These are phyloP conservation scores for Dallia pectoralis DNA, from an alignment of 2,797 vertebrate genomes.

Conservation along the genomic window DNA sequence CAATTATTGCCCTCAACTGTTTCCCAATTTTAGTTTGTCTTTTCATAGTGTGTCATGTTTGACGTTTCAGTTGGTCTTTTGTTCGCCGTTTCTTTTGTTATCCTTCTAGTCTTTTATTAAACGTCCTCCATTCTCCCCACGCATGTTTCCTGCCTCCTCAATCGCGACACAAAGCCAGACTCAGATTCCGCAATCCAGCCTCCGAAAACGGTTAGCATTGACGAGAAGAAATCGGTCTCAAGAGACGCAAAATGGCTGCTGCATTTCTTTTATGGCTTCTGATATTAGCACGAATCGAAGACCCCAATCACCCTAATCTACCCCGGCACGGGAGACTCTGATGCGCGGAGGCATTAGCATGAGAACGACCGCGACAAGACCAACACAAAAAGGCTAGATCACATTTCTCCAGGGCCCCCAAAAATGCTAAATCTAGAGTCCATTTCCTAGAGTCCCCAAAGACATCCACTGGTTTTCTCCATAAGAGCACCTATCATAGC, in stretches of 20 bases:
- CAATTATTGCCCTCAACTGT: too few species aligned
- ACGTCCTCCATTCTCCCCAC: too few species aligned
- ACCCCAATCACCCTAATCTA: conserved; percentile 32
- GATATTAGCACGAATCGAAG: conserved; percentile 25
- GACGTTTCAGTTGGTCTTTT: too few species aligned
- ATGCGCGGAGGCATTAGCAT: conserved; percentile 40
- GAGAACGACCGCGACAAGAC: conserved; percentile 41
- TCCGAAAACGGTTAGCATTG: conserved; percentile 29
- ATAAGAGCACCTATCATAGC: conserved; percentile 31
- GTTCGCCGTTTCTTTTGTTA: too few species aligned
- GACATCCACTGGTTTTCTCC: conserved; percentile 39
- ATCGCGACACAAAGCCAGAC: too few species aligned
- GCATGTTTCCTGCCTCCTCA: too few species aligned
- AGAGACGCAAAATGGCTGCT: conserved; percentile 27
- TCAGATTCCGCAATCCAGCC: conserved; percentile 20
- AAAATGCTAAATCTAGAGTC: conserved; percentile 34
- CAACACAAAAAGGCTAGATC: conserved; percentile 31
- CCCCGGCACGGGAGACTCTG: conserved; percentile 32
- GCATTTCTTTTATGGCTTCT: conserved; percentile 18
- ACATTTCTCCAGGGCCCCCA: conserved; percentile 40
- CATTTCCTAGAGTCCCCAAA: conserved; percentile 45
- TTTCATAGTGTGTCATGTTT: too few species aligned
- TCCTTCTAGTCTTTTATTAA: too few species aligned
- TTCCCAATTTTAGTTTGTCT: too few species aligned
- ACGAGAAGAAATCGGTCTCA: conserved; percentile 39